Conservation (phyloP, 2,797 vertebrate species). For the Siniperca obscura region DNA sequence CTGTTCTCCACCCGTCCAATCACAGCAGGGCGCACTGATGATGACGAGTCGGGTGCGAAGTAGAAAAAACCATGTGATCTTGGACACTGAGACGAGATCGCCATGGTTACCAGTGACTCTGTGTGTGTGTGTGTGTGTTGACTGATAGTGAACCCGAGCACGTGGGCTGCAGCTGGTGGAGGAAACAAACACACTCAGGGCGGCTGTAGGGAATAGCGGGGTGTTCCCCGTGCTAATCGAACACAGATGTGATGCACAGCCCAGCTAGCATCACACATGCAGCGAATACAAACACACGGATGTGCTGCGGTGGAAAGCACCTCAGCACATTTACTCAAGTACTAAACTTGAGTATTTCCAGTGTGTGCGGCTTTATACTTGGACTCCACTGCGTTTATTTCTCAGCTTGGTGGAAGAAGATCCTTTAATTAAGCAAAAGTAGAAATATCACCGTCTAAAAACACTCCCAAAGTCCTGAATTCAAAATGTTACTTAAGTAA, state of each 20-base stretch:
- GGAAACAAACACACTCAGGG: slow-evolving; percentile 8
- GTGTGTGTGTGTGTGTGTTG: slow-evolving; percentile 7
- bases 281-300: neutral
- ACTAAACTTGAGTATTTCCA: neutral
- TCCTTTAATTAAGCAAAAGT: too few relatives aligned
- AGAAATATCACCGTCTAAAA: too few relatives aligned
- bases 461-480: too few relatives aligned
- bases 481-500: too few relatives aligned
- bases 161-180: slow-evolving; percentile 44
- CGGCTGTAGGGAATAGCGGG: slow-evolving; percentile 28
- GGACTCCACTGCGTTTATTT: neutral
- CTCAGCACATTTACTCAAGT: neutral
- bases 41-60: neutral
- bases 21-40: neutral
- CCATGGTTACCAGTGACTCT: slow-evolving; percentile 16
- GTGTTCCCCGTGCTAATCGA: slow-evolving; percentile 59
- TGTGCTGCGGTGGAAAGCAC: neutral
- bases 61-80: slow-evolving; percentile 19
- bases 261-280: neutral
- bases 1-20: neutral
- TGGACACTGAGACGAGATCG: neutral
- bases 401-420: too few relatives aligned
- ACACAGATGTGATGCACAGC: slow-evolving; percentile 54
- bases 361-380: too few relatives aligned
- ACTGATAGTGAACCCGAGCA: slow-evolving; percentile 22